Base-by-base conservation (phyloP, 1,140 invertebrate genomes). In the Drosophila suzukii region DNA sequence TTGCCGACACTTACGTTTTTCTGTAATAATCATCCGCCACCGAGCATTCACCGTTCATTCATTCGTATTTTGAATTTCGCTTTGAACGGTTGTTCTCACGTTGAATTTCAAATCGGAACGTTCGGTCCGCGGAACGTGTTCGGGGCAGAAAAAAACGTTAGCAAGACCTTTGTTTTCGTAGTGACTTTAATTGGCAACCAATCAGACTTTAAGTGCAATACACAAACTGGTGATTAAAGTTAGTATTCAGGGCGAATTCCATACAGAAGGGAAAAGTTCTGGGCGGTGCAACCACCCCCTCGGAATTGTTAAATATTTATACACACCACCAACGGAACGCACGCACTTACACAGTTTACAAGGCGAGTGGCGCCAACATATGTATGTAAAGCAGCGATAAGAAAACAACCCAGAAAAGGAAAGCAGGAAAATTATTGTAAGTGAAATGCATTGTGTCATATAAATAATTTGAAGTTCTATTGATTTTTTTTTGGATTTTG, bases 301-400 rank as follows among this genome's bases (percentile, higher is more conserved):
- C 53, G 43, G 24, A 41, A 73, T 51, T 72, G 66, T 66, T 44
- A 79, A 88, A 82, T 82, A 82, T 73, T 88, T 79, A 70, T 83
- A 86, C 71, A 85, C 58, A 70, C 75, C 55, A 67, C 57, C 74
- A 70, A 39, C 59, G 57, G 41, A 50, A 30, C 53, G 36, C 36
- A 53, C 68, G 46, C 41, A 72, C 62, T n/a, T 39, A 63, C 24
- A 63, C 32, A 61, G 20, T n/a, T 50, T 34, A 4, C 49, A n/a
- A 34, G 46, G 57, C 62, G 54, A 63, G 75, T 82, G 82, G 82
- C 82, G 82, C 83, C 75, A 86, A 76, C 83, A 72, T 76, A 86
- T 86, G 75, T 76, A 86, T 86, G 75, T 66, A 86, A 79, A 83
- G 32, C 51, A 68, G 65, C 44, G 76, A 83, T 54, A 59, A 73